These are phyloP conservation scores for Meloidogyne chitwoodi DNA, from an alignment of 1,140 invertebrate species.

Conservation along the genomic window DNA sequence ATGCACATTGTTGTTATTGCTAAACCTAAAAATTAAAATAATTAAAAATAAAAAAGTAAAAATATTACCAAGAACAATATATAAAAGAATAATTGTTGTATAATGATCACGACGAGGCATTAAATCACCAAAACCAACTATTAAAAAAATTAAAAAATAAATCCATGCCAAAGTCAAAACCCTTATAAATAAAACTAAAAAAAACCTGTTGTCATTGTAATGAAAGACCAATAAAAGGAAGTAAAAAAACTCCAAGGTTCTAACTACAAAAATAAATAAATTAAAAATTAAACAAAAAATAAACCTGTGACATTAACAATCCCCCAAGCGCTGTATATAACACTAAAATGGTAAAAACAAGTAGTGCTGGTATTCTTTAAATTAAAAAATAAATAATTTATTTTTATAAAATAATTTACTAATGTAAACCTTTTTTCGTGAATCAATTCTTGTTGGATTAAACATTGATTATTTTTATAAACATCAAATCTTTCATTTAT, in stretches of 20 bases:
- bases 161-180: too few species aligned
- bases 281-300: constrained; percentile 1
- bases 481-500: constrained; percentile 43
- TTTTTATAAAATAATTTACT: neutral
- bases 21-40: constrained; percentile 33
- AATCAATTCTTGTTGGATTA: neutral
- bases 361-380: constrained; percentile 55
- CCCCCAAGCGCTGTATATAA: constrained; percentile 55
- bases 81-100: constrained; percentile 59
- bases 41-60: neutral
- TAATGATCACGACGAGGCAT: constrained; percentile 59
- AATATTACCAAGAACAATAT: constrained; percentile 51
- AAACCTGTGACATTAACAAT: constrained; percentile 54
- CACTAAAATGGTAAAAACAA: constrained; percentile 55
- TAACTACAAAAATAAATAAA: neutral
- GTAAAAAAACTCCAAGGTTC: constrained; percentile 52
- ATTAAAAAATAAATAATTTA: neutral
- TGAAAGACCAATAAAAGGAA: constrained; percentile 60
- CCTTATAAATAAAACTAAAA: constrained; percentile 8
- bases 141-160: neutral
- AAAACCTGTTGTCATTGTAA: constrained; percentile 57
- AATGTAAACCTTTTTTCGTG: neutral
- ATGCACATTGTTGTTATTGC: constrained; percentile 61
- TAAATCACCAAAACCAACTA: constrained; percentile 59
- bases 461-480: constrained; percentile 17